Conservation (phyloP, 1,140 invertebrate species). For the Musca vetustissima region DNA sequence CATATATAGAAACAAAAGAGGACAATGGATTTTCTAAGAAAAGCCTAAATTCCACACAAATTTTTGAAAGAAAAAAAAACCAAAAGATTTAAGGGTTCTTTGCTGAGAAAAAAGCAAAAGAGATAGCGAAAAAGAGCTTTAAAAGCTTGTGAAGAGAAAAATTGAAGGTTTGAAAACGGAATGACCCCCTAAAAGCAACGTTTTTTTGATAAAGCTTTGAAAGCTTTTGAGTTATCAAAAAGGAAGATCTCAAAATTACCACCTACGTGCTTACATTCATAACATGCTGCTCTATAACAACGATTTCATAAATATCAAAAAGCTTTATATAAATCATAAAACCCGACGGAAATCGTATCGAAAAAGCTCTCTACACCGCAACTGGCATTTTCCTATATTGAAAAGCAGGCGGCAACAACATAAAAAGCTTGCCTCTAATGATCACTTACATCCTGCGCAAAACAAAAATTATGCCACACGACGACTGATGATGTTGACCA, state of each 20-base stretch:
- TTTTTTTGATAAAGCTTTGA: neutral
- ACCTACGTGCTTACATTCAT: neutral
- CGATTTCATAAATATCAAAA: constrained; percentile 13
- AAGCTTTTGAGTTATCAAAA: neutral
- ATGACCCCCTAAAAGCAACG: neutral
- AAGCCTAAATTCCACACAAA: constrained; percentile 1
- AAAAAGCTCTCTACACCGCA: constrained; percentile 1
- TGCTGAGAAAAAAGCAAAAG: neutral
- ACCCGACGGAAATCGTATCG: neutral
- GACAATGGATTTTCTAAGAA: neutral
- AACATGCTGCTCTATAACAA: constrained; percentile 16
- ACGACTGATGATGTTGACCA: neutral
- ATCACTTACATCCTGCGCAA: neutral
- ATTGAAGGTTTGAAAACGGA: neutral
- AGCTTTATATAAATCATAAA: constrained; percentile 14
- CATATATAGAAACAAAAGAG: constrained; percentile 1
- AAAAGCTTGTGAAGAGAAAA: neutral
- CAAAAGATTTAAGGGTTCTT: neutral
- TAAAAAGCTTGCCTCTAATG: neutral
- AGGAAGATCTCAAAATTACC: neutral
- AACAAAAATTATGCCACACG: neutral
- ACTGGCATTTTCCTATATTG: neutral
- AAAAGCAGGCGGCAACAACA: too few species aligned
- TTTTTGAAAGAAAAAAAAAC: neutral
- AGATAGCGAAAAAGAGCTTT: neutral